A percentile compares a stretch with the other conserved stretches of the same genome.
These are phyloP conservation scores for Clostera curtula DNA, from an alignment of 2,888 invertebrate genomes.

Conservation along the genomic window DNA sequence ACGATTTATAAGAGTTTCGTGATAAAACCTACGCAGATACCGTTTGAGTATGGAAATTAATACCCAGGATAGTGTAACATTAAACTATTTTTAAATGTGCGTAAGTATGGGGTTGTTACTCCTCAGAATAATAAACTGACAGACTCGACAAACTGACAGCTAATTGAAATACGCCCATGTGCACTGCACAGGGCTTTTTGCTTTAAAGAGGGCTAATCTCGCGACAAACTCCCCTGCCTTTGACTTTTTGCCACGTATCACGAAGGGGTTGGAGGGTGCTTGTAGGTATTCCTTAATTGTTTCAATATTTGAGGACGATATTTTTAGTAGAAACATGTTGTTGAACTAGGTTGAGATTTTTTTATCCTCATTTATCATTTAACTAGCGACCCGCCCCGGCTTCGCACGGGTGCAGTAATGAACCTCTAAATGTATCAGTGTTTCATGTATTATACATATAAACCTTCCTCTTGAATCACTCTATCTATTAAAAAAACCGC, in stretches of 20 bases:
- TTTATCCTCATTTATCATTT: too few relatives aligned
- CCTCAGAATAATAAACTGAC: slow-evolving; percentile 42
- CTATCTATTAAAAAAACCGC: too few relatives aligned
- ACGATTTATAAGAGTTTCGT: slow-evolving; percentile 3
- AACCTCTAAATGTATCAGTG: too few relatives aligned
- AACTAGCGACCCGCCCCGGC: too few relatives aligned
- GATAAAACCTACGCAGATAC: neutral
- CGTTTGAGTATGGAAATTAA: neutral
- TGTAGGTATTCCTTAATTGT: slow-evolving; percentile 39
- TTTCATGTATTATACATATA: too few relatives aligned
- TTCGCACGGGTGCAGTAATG: too few relatives aligned
- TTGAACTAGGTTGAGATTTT: too few relatives aligned
- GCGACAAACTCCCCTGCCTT: slow-evolving; percentile 45
- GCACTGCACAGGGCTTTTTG: slow-evolving; percentile 59
- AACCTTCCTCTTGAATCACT: too few relatives aligned
- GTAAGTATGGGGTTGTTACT: slow-evolving; percentile 18
- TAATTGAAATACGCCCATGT: slow-evolving; percentile 72
- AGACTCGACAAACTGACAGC: slow-evolving; percentile 72
- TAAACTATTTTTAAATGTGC: slow-evolving; percentile 20
- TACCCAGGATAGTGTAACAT: slow-evolving; percentile 4
- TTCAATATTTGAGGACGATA: slow-evolving; percentile 25
- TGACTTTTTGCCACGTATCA: slow-evolving; percentile 44
- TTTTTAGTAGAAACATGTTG: slow-evolving; percentile 7
- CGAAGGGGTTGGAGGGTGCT: slow-evolving; percentile 48
- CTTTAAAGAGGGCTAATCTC: slow-evolving; percentile 60